These are phyloP conservation scores for Eupsilia transversa DNA, from an alignment of 2,888 invertebrate species.

Conservation along the genomic window DNA sequence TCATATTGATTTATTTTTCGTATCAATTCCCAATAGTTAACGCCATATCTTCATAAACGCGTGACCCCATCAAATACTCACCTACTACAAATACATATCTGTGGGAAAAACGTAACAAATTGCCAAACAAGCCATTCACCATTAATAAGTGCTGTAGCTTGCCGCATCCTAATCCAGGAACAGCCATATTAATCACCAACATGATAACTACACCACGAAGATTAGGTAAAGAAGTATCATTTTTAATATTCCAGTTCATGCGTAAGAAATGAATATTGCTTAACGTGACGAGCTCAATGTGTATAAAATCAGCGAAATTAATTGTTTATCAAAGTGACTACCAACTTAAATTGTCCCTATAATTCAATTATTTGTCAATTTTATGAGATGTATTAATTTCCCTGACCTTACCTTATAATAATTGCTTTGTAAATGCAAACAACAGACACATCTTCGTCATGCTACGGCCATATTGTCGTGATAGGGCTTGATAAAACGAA, in stretches of 20 bases:
- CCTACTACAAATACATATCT: neutral
- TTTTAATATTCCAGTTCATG: neutral
- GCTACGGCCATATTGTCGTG: too few species aligned
- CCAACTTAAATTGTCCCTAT: too few species aligned
- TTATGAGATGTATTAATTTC: too few species aligned
- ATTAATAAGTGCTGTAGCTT: constrained; percentile 61
- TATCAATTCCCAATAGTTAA: neutral
- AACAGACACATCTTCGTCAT: too few species aligned
- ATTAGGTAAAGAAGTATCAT: neutral
- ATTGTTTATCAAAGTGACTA: too few species aligned
- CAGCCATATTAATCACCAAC: constrained; percentile 71
- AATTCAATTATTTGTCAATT: too few species aligned
- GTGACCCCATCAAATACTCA: constrained; percentile 5
- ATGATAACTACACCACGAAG: constrained; percentile 63
- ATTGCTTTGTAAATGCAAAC: too few species aligned
- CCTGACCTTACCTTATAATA: too few species aligned
- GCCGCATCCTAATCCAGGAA: constrained; percentile 68
- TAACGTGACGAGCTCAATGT: too few species aligned
- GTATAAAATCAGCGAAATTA: too few species aligned
- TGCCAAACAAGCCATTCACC: constrained; percentile 46
- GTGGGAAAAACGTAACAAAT: constrained; percentile 57
- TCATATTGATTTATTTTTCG: neutral
- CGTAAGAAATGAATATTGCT: too few species aligned
- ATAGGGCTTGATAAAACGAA: too few species aligned
- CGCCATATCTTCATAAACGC: neutral